phyloP scores from a whole-genome alignment of 2,888 invertebrate genomes.

The Geophilus truncorum region DNA sequence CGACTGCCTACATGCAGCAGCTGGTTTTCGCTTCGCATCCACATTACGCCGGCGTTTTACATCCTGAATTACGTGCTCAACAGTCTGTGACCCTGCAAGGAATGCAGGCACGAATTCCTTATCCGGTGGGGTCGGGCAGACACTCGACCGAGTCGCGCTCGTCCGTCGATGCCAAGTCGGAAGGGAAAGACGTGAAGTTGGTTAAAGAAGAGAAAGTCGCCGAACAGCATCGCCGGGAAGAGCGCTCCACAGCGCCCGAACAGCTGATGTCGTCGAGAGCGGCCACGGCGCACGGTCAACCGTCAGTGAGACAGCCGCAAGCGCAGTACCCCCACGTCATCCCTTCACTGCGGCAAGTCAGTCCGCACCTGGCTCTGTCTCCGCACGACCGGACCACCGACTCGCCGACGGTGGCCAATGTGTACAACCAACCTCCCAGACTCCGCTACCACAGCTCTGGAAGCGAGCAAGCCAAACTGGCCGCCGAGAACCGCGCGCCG shows the following conservation, averaged over 20 bases:
- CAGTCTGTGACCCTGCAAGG: slow-evolving; percentile 39
- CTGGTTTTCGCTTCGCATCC: slow-evolving; percentile 39
- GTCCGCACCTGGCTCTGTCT: slow-evolving; percentile 39
- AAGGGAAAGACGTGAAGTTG: slow-evolving; percentile 34
- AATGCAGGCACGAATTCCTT: slow-evolving; percentile 38
- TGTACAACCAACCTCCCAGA: slow-evolving; percentile 42
- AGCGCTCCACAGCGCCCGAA: slow-evolving; percentile 32
- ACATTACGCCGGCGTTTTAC: slow-evolving; percentile 34
- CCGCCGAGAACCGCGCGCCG: neutral
- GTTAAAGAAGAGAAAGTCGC: slow-evolving; percentile 26
- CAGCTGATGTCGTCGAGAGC: slow-evolving; percentile 16
- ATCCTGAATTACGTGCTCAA: slow-evolving; percentile 40
- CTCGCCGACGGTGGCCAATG: slow-evolving; percentile 57
- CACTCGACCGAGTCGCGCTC: slow-evolving; percentile 37
- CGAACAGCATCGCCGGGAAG: slow-evolving; percentile 34
- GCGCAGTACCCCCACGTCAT: slow-evolving; percentile 39
- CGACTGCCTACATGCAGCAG: slow-evolving; percentile 39
- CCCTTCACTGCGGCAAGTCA: slow-evolving; percentile 38
- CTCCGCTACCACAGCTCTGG: neutral
- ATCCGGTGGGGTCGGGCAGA: slow-evolving; percentile 34
- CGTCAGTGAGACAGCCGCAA: slow-evolving; percentile 35
- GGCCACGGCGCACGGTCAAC: slow-evolving; percentile 33
- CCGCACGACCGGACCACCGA: slow-evolving; percentile 57
- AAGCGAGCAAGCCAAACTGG: slow-evolving; percentile 16
- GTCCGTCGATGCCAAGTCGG: slow-evolving; percentile 37